These are phyloP conservation scores for Cepaea nemoralis DNA, from an alignment of 1,140 invertebrate genomes.

Conservation along the genomic window DNA sequence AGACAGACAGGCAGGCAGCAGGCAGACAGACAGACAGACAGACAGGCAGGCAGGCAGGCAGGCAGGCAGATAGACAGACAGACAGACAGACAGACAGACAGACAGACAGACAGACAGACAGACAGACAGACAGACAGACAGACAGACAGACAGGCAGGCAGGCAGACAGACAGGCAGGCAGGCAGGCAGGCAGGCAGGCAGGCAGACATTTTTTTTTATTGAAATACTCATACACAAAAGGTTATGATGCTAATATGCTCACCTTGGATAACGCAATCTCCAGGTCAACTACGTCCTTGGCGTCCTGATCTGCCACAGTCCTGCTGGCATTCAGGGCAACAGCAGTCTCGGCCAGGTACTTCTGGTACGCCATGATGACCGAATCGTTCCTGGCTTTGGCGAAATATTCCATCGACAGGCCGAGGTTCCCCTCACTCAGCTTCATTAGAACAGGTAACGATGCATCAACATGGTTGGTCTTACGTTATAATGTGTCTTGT, in stretches of 20 bases:
- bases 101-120: slow-evolving; percentile 8
- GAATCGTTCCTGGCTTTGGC: background rate
- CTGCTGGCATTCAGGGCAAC: background rate
- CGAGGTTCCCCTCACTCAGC: background rate
- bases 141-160: slow-evolving; percentile 17
- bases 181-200: background rate
- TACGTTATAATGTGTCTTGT: no score
- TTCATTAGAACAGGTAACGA: no score
- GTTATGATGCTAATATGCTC: background rate
- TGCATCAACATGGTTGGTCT: no score
- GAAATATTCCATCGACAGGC: background rate
- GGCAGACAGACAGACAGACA: no score
- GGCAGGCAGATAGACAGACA: no score
- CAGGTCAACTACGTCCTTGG: background rate
- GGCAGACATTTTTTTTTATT: background rate
- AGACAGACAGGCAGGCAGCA: no score
- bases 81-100: background rate
- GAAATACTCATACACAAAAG: no score
- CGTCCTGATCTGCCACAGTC: background rate
- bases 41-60: no score
- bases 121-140: slow-evolving; percentile 21
- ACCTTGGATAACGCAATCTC: background rate
- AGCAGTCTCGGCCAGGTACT: background rate
- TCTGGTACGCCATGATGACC: background rate
- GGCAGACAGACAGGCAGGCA: slow-evolving; percentile 14